Evolutionary conservation across 2,797 vertebrate species (phyloP).

Genomic region (Sebastolobus altivelis): DNA sequence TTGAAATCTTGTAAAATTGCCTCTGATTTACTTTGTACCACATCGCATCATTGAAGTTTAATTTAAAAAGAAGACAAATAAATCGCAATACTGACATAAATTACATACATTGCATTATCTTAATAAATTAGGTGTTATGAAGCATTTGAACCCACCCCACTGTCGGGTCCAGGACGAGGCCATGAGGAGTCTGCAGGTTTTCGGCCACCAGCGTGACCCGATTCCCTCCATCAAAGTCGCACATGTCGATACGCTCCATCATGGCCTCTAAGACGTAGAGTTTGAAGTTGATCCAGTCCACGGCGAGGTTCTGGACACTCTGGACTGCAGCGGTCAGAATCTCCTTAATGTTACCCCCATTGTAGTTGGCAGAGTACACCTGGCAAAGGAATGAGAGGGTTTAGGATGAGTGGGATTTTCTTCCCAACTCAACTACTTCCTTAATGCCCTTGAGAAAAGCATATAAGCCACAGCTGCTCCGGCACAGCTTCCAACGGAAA

Average conservation of each 20-base stretch:
- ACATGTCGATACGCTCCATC: constrained; percentile 83
- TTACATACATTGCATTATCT: not conserved
- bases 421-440: not conserved
- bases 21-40: not conserved
- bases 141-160: constrained; percentile 75
- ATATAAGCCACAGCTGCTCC: not conserved
- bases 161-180: constrained; percentile 82
- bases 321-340: constrained; percentile 75
- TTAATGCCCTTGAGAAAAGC: not conserved
- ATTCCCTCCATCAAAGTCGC: constrained; percentile 79
- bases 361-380: constrained; percentile 81
- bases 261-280: constrained; percentile 82
- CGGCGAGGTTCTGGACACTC: constrained; percentile 81
- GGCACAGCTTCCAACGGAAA: not conserved
- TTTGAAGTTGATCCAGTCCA: constrained; percentile 87
- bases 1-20: not conserved
- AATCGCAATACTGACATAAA: not conserved
- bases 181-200: constrained; percentile 80
- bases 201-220: constrained; percentile 83
- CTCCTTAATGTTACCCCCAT: constrained; percentile 78
- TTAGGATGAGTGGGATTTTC: not conserved
- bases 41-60: not conserved
- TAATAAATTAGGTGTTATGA: too few species aligned
- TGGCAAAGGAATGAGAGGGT: constrained; percentile 32
- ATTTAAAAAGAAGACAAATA: not conserved